Evolutionary conservation across 2,113 vertebrate genomes (phyloP).

Genomic region (Corydoras sp.): DNA sequence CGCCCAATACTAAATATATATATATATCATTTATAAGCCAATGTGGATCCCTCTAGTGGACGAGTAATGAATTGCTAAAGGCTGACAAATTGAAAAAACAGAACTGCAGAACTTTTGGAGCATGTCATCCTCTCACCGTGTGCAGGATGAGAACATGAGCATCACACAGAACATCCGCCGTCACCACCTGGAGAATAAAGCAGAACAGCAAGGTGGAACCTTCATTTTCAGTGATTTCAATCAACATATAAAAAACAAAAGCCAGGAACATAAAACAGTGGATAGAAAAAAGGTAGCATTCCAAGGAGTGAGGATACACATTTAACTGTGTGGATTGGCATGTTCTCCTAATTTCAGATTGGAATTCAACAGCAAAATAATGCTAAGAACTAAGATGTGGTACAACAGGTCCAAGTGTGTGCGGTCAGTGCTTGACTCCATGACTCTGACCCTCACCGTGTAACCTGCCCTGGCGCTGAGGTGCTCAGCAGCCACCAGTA

Average conservation of each 20-base stretch:
- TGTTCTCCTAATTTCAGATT: too few species aligned
- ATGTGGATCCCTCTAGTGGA: too few species aligned
- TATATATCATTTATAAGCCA: too few species aligned
- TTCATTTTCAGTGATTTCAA: background rate
- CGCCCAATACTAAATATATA: too few species aligned
- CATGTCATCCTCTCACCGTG: slow-evolving; percentile 59
- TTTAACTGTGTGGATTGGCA: too few species aligned
- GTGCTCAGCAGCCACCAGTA: slow-evolving; percentile 88
- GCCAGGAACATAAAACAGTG: too few species aligned
- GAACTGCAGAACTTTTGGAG: background rate
- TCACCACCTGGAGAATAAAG: slow-evolving; percentile 75
- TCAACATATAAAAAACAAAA: background rate
- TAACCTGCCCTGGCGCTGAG: slow-evolving; percentile 77
- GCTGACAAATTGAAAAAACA: background rate
- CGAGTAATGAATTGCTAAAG: background rate
- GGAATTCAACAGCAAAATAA: too few species aligned
- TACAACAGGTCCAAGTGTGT: too few species aligned
- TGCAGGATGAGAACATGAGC: slow-evolving; percentile 84
- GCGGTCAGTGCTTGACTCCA: background rate
- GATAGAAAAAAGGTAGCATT: too few species aligned
- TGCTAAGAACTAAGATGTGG: too few species aligned
- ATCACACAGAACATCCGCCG: slow-evolving; percentile 74
- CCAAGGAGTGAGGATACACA: too few species aligned
- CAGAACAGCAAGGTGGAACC: background rate
- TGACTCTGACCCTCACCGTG: slow-evolving; percentile 67